A percentile compares a stretch with the other conserved stretches of the same genome.
Conservation (phyloP, 2,888 invertebrate species). For the Coelopa pilipes region DNA sequence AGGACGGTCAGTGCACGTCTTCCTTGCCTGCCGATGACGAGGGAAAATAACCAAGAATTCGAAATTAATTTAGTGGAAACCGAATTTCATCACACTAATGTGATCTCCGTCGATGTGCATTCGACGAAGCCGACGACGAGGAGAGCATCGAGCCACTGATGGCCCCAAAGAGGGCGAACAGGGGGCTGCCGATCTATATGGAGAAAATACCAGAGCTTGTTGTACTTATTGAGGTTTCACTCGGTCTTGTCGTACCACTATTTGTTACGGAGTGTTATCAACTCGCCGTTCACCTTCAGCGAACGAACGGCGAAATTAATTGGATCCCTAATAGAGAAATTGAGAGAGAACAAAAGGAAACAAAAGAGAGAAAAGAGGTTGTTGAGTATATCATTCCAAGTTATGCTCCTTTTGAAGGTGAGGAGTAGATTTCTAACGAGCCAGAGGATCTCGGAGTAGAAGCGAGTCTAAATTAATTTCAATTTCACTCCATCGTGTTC, state of each 20-base stretch:
- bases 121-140: conserved; percentile 94
- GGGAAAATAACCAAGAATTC: neutral
- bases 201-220: conserved; percentile 97
- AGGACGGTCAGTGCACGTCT: conserved; percentile 75
- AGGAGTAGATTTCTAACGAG: too few species aligned
- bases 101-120: conserved; percentile 57
- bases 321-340: conserved; percentile 75
- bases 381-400: too few species aligned
- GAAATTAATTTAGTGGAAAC: too few species aligned
- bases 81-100: too few species aligned
- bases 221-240: conserved; percentile 74
- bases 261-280: conserved; percentile 89
- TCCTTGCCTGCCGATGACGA: conserved; percentile 71
- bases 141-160: conserved; percentile 94
- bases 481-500: too few species aligned
- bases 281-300: conserved; percentile 89
- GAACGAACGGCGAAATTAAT: conserved; percentile 92
- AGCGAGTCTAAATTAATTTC: too few species aligned
- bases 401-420: too few species aligned
- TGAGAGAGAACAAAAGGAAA: neutral
- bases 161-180: conserved; percentile 90
- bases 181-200: conserved; percentile 93
- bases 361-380: neutral
- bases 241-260: conserved; percentile 94
- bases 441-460: too few species aligned